phyloP scores from a whole-genome alignment of 2,888 invertebrate species.

The Crepidodera aurea region DNA sequence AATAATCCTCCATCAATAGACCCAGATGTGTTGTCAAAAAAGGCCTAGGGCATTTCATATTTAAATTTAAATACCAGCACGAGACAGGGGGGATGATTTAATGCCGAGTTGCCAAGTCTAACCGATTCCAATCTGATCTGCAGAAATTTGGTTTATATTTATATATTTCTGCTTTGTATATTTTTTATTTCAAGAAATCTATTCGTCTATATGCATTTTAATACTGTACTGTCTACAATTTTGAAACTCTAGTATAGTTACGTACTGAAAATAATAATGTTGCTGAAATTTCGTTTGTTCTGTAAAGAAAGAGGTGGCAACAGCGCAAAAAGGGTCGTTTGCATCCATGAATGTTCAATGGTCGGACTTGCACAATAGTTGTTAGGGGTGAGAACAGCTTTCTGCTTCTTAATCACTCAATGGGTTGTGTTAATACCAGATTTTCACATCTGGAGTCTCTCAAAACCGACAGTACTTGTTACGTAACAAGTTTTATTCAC shows the following conservation, averaged over 20 bases:
- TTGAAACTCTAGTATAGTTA: too few species aligned
- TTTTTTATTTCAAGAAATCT: too few species aligned
- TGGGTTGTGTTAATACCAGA: slow-evolving; percentile 46
- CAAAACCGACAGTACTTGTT: background rate
- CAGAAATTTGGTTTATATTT: too few species aligned
- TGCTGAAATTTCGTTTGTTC: too few species aligned
- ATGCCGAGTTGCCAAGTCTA: slow-evolving; percentile 7
- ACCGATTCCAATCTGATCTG: too few species aligned
- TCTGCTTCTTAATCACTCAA: slow-evolving; percentile 50
- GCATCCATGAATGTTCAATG: slow-evolving; percentile 18
- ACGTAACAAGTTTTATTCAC: slow-evolving; percentile 4
- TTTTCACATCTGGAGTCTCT: slow-evolving; percentile 36
- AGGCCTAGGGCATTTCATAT: slow-evolving; percentile 21
- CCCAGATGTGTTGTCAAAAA: slow-evolving; percentile 28
- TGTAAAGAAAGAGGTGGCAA: too few species aligned
- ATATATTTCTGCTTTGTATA: too few species aligned
- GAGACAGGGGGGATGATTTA: slow-evolving; percentile 17
- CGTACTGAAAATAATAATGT: too few species aligned
- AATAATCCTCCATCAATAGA: slow-evolving; percentile 22
- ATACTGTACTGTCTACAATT: too few species aligned
- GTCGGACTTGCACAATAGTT: slow-evolving; percentile 32
- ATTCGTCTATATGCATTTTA: too few species aligned
- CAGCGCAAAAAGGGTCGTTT: slow-evolving; percentile 1
- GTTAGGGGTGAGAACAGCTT: slow-evolving; percentile 48
- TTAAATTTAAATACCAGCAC: slow-evolving; percentile 26